Evolutionary conservation across 2,113 vertebrate species (phyloP).

Genomic region (Marcusenius ussheri): DNA sequence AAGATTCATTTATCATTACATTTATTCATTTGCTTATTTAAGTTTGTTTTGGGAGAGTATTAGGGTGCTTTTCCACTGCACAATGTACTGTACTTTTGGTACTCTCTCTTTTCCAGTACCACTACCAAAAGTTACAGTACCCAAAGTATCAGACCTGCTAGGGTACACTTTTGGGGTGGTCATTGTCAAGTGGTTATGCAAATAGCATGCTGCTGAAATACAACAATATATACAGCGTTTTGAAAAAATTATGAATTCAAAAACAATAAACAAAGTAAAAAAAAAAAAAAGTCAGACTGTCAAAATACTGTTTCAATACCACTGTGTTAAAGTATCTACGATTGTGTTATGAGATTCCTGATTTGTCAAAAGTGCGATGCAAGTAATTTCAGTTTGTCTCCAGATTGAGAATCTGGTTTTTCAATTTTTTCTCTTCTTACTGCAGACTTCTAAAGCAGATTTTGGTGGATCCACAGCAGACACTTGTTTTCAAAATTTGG

Average conservation of each 20-base stretch:
- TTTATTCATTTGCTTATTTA: slow-evolving; percentile 5
- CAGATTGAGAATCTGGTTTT: neutral
- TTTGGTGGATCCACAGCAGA: slow-evolving; percentile 80
- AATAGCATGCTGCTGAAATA: too few species aligned
- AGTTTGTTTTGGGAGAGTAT: neutral
- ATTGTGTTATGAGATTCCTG: neutral
- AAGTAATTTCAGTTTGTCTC: neutral
- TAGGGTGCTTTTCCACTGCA: neutral
- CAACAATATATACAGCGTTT: too few species aligned
- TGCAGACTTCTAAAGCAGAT: slow-evolving; percentile 81
- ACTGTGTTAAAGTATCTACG: neutral
- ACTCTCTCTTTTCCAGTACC: too few species aligned
- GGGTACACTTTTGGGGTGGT: too few species aligned
- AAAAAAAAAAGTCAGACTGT: too few species aligned
- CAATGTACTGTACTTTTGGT: neutral
- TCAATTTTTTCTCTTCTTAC: slow-evolving; percentile 25
- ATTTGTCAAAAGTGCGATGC: neutral
- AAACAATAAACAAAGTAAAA: too few species aligned
- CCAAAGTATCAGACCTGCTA: too few species aligned
- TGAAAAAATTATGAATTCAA: too few species aligned
- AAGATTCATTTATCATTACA: neutral
- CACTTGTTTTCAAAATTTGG: slow-evolving; percentile 94
- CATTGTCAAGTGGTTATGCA: too few species aligned
- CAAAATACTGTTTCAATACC: neutral
- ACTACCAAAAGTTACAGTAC: too few species aligned